Conservation (phyloP, 2,797 vertebrate genomes). For the Gobio occitaniae region DNA sequence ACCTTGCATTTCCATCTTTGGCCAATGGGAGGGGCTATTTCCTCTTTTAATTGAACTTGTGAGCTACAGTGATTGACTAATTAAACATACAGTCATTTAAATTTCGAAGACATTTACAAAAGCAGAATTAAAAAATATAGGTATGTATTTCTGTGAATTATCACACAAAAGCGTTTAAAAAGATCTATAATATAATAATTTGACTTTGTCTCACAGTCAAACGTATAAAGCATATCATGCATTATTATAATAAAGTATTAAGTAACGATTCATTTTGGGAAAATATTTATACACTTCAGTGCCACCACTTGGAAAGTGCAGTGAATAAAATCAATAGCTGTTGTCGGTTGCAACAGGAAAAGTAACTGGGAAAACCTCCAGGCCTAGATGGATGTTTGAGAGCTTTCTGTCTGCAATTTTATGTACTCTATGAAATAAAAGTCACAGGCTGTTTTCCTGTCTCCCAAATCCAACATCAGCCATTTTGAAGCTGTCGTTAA, state of each 20-base stretch:
- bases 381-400: not conserved
- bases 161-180: not conserved
- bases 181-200: not conserved
- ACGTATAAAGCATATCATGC: not conserved
- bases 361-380: not conserved
- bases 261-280: not conserved
- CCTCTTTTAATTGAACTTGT: slow-evolving; percentile 53
- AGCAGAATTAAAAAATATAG: not conserved
- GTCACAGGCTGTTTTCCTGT: slow-evolving; percentile 3
- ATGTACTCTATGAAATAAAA: slow-evolving; percentile 20
- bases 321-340: not conserved
- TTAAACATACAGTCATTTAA: slow-evolving; percentile 13
- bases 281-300: not conserved
- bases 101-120: not conserved
- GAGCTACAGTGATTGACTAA: slow-evolving; percentile 13
- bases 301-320: not conserved
- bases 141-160: not conserved
- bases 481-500: slow-evolving; percentile 29
- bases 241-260: not conserved
- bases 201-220: not conserved
- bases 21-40: slow-evolving; percentile 80
- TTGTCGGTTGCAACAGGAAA: not conserved
- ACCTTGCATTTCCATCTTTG: slow-evolving; percentile 78
- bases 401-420: slow-evolving; percentile 7
- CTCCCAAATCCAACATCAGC: slow-evolving; percentile 21